Base-by-base conservation (phyloP, 53 echinoderm and acorn worm species). In the Holothuria leucospilota region DNA sequence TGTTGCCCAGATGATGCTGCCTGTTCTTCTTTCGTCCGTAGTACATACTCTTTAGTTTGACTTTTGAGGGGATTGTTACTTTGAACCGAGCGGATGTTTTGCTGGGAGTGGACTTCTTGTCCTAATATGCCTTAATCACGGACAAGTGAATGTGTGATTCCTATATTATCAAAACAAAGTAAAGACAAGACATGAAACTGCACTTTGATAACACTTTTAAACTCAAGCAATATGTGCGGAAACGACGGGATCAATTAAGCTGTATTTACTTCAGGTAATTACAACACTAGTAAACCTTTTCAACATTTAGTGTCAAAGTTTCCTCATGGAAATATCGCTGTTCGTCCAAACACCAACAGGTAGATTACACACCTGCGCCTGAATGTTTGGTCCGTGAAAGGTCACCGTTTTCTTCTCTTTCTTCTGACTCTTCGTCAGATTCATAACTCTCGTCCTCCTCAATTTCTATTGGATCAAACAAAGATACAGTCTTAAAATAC, bases 11-110 rank as follows among this genome's bases (percentile, higher is more conserved):
- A 49, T 1, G 85, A 75, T 0, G 89, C 85, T 58, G 84, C 84
- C 52, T 85, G 70, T 63, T 89, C 85, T 40, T 74, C 25, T 56
- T 63, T 52, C 9, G 75, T 67, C 89, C 89, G 85, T 12, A 65
- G 49, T n/a, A n/a, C n/a, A n/a, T n/a, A n/a, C n/a, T n/a, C n/a
- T n/a, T n/a, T n/a, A n/a, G n/a, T n/a, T n/a, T 85, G 38, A 53
- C 80, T 89, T 89, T 81, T 81, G 58, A 0, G 81, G 60, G 13
- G 51, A 21, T 13, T 23, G 26, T 15, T 53, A 23, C 53, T 52
- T 81, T 58, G 62, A 27, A 20, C 26, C 23, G 1, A 25, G 13
- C 25, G 34, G 13, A 5, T 81, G 14, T 77, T 77, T 51, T 21
- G 23, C 20, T 51, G 52, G 21, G 78, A 39, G 52, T 18, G 27